Evolutionary conservation across 2,888 invertebrate species (phyloP), one percentile per base, ranked within the genome.

Genomic region (Cryptocephalus primarius): DNA sequence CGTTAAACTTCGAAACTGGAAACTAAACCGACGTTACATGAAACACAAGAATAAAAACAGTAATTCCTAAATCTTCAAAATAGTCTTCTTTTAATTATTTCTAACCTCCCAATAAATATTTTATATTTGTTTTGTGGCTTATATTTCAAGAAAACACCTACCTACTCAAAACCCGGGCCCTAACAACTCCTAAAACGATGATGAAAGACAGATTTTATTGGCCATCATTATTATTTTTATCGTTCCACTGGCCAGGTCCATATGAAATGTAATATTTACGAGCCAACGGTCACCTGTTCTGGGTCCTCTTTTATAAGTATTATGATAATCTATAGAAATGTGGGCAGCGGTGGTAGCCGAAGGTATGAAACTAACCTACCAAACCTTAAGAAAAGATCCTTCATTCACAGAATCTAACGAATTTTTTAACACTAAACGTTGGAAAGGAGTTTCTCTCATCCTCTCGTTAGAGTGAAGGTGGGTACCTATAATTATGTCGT

Each of bases 201-300:
- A 59, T 57, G 60, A 60, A 59, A 57, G 57, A 54, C 53, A 53
- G 54, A 60, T 57, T 60, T 62, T 60, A 60, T 60, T 55, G 54
- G 43, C 51, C 55, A 55, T 60, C 58, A 60, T 60, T 60, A 60
- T 59, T 60, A 60, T 60, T 60, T 61, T 62, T 59, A 61, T 59
- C 59, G 60, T 56, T 57, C 59, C 55, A 58, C 46, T 54, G 12
- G 57, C 54, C 46, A 48, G 51, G 54, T 50, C 53, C 47, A 51
- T 57, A 62, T 61, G 61, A 62, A 61, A 57, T 55, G 51, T 55
- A 44, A 58, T 58, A 59, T 61, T 62, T 62, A 61, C 54, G 57
- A 55, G 53, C 53, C 46, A 45, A 49, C 48, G 50, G 55, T 57
- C 62, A 62, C 62, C 62, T 62, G 62, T 62, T 61, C 61, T 57